Evolutionary conservation across 2,113 vertebrate species (phyloP).

Genomic region (Cryptotis parvus): DNA sequence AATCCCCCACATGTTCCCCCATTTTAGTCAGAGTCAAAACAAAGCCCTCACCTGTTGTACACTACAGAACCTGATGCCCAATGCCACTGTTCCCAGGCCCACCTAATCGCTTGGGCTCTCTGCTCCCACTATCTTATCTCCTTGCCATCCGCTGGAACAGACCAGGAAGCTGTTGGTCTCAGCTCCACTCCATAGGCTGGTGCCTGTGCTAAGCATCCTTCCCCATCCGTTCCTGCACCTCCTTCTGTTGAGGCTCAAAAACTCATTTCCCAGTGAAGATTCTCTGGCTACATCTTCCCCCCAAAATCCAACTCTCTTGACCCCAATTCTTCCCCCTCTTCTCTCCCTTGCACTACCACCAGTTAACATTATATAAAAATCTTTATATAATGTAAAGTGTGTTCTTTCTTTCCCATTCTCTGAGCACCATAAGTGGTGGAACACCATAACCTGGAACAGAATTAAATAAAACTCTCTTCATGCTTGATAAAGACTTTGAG

Average conservation of each 20-base stretch:
- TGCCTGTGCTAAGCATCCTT: neutral
- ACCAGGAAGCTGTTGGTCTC: neutral
- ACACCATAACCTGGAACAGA: neutral
- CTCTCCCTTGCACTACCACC: neutral
- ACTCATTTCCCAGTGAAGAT: neutral
- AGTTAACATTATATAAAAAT: neutral
- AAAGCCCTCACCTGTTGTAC: neutral
- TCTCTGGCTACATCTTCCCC: neutral
- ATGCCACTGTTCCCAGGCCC: neutral
- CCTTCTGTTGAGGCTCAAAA: neutral
- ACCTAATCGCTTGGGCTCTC: neutral
- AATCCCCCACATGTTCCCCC: neutral
- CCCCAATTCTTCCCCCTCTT: neutral
- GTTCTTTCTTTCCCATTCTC: neutral
- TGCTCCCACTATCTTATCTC: accelerated
- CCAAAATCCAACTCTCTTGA: neutral
- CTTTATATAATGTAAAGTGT: neutral
- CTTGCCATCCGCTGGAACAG: neutral
- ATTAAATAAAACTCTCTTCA: neutral
- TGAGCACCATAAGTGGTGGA: neutral
- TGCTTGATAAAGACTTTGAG: neutral
- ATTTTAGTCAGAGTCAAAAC: neutral
- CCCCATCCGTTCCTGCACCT: neutral
- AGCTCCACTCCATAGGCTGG: neutral
- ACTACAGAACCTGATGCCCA: neutral